A percentile compares a stretch with the other conserved stretches of the same genome.
These are phyloP conservation scores for Danio jaintianensis DNA, from an alignment of 2,797 vertebrate genomes.

Conservation along the genomic window DNA sequence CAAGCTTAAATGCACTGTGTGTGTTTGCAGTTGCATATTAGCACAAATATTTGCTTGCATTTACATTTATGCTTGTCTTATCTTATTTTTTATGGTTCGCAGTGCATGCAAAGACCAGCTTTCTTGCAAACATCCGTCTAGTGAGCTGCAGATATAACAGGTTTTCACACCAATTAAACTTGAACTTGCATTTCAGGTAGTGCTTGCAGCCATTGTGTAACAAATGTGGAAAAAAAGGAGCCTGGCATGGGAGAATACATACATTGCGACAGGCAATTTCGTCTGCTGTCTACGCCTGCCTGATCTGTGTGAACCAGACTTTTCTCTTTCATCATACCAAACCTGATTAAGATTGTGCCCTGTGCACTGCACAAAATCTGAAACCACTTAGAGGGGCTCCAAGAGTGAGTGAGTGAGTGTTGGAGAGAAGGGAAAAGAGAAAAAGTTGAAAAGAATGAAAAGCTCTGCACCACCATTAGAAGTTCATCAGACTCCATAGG, in stretches of 20 bases:
- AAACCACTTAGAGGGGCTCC: constrained; percentile 63
- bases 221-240: constrained; percentile 8
- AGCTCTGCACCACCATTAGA: constrained; percentile 61
- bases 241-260: constrained; percentile 25
- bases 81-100: constrained; percentile 9
- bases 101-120: constrained; percentile 14
- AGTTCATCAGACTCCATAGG: constrained; percentile 61
- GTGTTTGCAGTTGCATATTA: constrained; percentile 22
- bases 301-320: constrained; percentile 49
- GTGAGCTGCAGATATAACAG: constrained; percentile 47
- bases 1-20: neutral
- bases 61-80: neutral
- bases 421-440: constrained; percentile 47
- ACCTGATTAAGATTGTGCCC: constrained; percentile 55
- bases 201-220: constrained; percentile 27
- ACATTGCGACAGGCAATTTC: constrained; percentile 27
- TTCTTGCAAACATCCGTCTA: constrained; percentile 31
- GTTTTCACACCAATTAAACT: constrained; percentile 37
- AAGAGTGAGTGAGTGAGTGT: constrained; percentile 52
- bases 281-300: constrained; percentile 33
- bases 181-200: constrained; percentile 50
- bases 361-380: constrained; percentile 57
- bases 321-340: constrained; percentile 50
- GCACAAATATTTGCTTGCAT: constrained; percentile 1
- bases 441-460: constrained; percentile 58